Evolutionary conservation across 2,113 vertebrate genomes (phyloP).

Genomic region (Cryptoleucopteryx plumbea): DNA sequence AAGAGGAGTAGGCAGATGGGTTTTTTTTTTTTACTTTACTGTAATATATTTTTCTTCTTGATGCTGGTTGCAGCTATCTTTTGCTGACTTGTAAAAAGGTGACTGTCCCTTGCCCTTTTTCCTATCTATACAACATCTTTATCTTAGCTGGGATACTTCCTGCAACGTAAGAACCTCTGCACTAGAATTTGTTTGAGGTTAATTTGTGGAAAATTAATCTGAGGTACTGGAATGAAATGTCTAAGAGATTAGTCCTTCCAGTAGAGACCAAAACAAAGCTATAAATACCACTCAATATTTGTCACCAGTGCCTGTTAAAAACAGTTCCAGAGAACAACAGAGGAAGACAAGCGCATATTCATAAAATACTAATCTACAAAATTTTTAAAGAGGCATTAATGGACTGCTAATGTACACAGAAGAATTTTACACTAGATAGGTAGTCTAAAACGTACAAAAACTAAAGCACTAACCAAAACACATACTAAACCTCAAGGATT

Average conservation of each 20-base stretch:
- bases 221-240: neutral
- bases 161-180: neutral
- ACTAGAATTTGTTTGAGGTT: neutral
- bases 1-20: neutral
- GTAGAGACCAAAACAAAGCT: neutral
- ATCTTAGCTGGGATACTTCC: neutral
- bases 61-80: neutral
- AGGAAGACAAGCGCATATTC: neutral
- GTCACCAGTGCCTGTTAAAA: neutral
- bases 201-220: slow-evolving; percentile 2
- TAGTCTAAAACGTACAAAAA: neutral
- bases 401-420: neutral
- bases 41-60: neutral
- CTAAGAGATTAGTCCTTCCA: neutral
- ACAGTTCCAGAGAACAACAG: neutral
- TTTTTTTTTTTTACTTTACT: neutral
- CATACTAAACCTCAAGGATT: neutral
- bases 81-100: neutral
- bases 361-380: neutral
- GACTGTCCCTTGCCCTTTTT: neutral
- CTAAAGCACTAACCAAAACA: neutral
- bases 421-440: neutral
- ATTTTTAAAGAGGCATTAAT: neutral
- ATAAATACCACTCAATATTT: neutral
- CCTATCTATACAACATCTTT: neutral